These are phyloP conservation scores for Seriola quinqueradiata DNA, from an alignment of 2,113 vertebrate species.

Conservation along the genomic window DNA sequence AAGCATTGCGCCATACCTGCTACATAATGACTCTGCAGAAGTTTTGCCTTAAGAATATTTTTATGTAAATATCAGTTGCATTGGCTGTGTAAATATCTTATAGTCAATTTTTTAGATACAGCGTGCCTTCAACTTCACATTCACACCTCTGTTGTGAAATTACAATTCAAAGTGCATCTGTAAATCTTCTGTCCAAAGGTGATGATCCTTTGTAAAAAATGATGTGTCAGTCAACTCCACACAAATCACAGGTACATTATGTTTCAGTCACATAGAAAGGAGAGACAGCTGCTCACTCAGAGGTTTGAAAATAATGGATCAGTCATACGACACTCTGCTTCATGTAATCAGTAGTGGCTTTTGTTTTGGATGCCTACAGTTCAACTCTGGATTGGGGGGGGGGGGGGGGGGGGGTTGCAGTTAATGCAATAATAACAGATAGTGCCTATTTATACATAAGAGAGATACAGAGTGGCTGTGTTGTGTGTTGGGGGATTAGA, in stretches of 20 bases:
- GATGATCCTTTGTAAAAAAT: not conserved
- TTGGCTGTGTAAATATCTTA: conserved; percentile 39
- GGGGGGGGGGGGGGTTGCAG: not conserved
- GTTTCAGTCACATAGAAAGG: not conserved
- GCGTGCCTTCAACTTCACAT: conserved; percentile 40
- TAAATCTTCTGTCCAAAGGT: not conserved
- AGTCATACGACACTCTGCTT: not conserved
- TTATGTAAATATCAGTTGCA: conserved; percentile 38
- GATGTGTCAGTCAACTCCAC: not conserved
- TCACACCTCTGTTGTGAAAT: conserved; percentile 19
- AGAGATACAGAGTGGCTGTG: not conserved
- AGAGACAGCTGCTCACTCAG: not conserved
- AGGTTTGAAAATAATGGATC: not conserved
- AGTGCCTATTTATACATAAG: not conserved
- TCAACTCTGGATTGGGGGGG: not conserved
- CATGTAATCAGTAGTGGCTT: not conserved
- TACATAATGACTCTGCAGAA: conserved; percentile 29
- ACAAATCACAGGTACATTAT: conserved; percentile 28
- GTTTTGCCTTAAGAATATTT: conserved; percentile 9
- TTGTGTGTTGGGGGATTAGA: not conserved
- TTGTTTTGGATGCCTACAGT: not conserved
- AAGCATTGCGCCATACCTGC: not conserved
- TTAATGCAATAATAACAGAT: conserved; percentile 3
- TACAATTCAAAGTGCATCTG: not conserved
- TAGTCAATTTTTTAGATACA: not conserved